Evolutionary conservation across 2,888 invertebrate genomes (phyloP), one percentile per base, ranked within the genome.

Genomic region (Mimas tiliae): DNA sequence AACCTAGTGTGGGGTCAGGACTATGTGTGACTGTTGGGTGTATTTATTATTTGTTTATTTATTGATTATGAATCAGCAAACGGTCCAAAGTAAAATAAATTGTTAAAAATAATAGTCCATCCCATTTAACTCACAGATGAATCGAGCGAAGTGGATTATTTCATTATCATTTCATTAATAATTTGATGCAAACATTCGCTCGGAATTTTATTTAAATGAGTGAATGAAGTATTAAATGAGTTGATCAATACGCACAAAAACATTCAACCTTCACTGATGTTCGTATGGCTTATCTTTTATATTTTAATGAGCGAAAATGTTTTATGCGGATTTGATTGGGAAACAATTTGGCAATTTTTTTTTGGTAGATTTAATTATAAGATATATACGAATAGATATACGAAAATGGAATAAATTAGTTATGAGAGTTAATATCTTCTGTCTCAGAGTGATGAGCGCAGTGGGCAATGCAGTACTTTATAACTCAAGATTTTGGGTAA

Each of bases 191-290:
- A 64, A 51, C 34, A 50, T 50, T 19, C 42, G 52, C 19, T 21
- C 51, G 51, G 51, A 38, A 64, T 52, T 64, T 64, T 42, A 64
- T 64, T 51, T 51, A 64, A 63, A 64, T 64, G 64, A 64, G 16
- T 21, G 14, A 38, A 19, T 50, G 33, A 64, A 51, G 51, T 64
- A 47, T 47, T 63, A 33, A 63, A 47, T 47, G 27, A 48, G 27
- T 21, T 47, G 48, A 47, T 63, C 62, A 62, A 27, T 62, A 62
- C 62, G 38, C 1, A 12, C 33, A 33, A 33, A 47, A 48, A 27
- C 19, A 58, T 42, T 42, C 12, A 19, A 6, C 16, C 19, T 19
- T 38, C 38, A 38, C 11, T 58, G n/a, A 55, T 55, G 33, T 38
- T 55, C 38, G 19, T 58, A 42, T 55, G 16, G 9, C 16, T 53